Evolutionary conservation across 2,888 invertebrate species (phyloP).

Genomic region (Eristalis pertinax): DNA sequence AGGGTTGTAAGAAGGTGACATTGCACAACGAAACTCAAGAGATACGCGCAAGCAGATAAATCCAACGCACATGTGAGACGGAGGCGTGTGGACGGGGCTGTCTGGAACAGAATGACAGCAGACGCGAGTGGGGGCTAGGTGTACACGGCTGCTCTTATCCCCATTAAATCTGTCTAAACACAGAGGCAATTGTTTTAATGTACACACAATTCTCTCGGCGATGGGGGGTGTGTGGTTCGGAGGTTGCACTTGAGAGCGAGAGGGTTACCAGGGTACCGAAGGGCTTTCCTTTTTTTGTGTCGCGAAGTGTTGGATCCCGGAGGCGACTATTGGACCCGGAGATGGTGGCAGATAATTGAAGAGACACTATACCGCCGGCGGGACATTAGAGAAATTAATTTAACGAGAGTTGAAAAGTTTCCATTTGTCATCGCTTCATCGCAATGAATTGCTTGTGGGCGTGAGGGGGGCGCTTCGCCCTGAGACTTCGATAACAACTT

Average conservation of each 20-base stretch:
- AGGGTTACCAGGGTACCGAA: conserved; percentile 54
- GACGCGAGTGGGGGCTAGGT: conserved; percentile 11
- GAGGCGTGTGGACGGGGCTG: conserved; percentile 20
- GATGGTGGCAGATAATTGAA: conserved; percentile 42
- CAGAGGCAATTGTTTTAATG: conserved; percentile 79
- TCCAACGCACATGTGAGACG: conserved; percentile 40
- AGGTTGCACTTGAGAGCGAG: conserved; percentile 24
- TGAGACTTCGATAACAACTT: conserved; percentile 52
- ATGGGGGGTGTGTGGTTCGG: conserved; percentile 19
- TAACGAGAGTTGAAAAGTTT: conserved; percentile 70
- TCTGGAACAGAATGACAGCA: conserved; percentile 14
- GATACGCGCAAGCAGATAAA: conserved; percentile 63
- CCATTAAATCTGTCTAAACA: conserved; percentile 80
- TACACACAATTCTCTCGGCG: conserved; percentile 58
- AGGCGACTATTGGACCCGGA: conserved; percentile 4
- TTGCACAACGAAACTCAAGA: conserved; percentile 54
- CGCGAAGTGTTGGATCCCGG: conserved; percentile 22
- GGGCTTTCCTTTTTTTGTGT: conserved; percentile 36
- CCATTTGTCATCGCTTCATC: conserved; percentile 67
- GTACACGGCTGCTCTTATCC: conserved; percentile 43
- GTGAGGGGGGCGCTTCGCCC: conserved; percentile 37
- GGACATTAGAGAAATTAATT: conserved; percentile 71
- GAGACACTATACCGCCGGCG: conserved; percentile 26
- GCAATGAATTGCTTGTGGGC: conserved; percentile 15
- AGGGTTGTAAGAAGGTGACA: conserved; percentile 48